These are phyloP conservation scores for Lycodopsis pacificus DNA, from an alignment of 2,797 vertebrate species.

Conservation along the genomic window DNA sequence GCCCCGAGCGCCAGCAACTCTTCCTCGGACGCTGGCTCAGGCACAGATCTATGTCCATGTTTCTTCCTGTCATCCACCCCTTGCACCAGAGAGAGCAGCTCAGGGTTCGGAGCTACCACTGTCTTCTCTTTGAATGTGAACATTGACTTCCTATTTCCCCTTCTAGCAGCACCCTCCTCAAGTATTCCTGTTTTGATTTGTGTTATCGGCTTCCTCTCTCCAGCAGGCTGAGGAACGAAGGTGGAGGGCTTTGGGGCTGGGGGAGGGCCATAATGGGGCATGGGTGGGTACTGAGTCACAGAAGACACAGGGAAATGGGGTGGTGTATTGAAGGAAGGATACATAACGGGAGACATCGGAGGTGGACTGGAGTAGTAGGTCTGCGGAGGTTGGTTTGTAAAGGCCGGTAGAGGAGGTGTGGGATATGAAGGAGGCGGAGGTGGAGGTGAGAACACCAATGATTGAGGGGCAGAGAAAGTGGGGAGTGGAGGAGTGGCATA, in stretches of 20 bases:
- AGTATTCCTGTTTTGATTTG: constrained; percentile 90
- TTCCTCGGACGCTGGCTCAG: constrained; percentile 86
- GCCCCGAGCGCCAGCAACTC: constrained; percentile 94
- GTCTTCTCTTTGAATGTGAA: constrained; percentile 98
- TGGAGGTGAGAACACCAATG: constrained; percentile 71
- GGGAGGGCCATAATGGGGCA: constrained; percentile 82
- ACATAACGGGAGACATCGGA: constrained; percentile 65
- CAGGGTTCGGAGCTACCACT: constrained; percentile 93
- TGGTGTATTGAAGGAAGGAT: constrained; percentile 44
- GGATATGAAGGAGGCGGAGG: constrained; percentile 86
- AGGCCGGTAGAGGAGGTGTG: constrained; percentile 80
- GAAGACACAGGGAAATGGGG: constrained; percentile 70
- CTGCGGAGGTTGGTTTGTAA: constrained; percentile 75
- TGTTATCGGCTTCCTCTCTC: constrained; percentile 61
- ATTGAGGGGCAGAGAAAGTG: constrained; percentile 59
- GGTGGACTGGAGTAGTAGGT: constrained; percentile 65
- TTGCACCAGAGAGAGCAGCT: constrained; percentile 95
- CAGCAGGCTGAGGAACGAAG: constrained; percentile 72
- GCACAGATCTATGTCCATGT: constrained; percentile 84
- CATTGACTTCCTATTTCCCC: constrained; percentile 91
- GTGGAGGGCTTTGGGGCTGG: constrained; percentile 79
- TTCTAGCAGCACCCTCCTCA: constrained; percentile 86
- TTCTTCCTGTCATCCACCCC: constrained; percentile 91
- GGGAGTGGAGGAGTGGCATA: constrained; percentile 83
- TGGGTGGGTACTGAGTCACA: constrained; percentile 80